Conservation (phyloP, 2,888 invertebrate genomes). For the Gari tellinella region DNA sequence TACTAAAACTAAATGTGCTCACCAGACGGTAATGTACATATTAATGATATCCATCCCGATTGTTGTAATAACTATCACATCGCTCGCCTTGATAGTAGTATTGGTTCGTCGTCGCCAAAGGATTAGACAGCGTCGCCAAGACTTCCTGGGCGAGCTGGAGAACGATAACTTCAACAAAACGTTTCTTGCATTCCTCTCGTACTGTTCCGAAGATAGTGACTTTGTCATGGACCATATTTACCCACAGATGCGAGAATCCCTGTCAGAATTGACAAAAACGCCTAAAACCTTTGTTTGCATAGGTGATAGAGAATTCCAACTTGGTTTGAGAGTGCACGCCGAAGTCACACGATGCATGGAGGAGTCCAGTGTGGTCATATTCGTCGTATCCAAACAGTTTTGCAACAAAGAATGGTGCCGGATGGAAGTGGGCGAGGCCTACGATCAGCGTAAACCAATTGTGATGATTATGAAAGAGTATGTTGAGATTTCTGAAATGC, state of each 20-base stretch:
- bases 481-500: slow-evolving; percentile 11
- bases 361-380: slow-evolving; percentile 21
- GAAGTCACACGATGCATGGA: slow-evolving; percentile 29
- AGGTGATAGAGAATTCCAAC: slow-evolving; percentile 17
- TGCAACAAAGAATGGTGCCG: slow-evolving; percentile 29
- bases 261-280: slow-evolving; percentile 1
- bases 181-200: slow-evolving; percentile 20
- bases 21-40: not conserved
- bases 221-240: slow-evolving; percentile 18
- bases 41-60: not conserved
- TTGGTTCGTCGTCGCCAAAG: not conserved
- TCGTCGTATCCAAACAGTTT: slow-evolving; percentile 23
- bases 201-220: slow-evolving; percentile 23
- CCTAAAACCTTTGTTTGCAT: slow-evolving; percentile 11
- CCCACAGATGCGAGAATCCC: slow-evolving; percentile 9
- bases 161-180: not conserved
- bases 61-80: not conserved
- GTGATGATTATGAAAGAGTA: slow-evolving; percentile 15
- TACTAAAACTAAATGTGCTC: slow-evolving; percentile 1
- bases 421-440: slow-evolving; percentile 27
- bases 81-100: not conserved
- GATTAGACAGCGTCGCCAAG: not conserved
- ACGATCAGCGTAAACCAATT: slow-evolving; percentile 21
- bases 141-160: not conserved
- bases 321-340: slow-evolving; percentile 12